These are phyloP conservation scores for Drosophila obscura DNA, from an alignment of 1,140 invertebrate species.

Conservation along the genomic window DNA sequence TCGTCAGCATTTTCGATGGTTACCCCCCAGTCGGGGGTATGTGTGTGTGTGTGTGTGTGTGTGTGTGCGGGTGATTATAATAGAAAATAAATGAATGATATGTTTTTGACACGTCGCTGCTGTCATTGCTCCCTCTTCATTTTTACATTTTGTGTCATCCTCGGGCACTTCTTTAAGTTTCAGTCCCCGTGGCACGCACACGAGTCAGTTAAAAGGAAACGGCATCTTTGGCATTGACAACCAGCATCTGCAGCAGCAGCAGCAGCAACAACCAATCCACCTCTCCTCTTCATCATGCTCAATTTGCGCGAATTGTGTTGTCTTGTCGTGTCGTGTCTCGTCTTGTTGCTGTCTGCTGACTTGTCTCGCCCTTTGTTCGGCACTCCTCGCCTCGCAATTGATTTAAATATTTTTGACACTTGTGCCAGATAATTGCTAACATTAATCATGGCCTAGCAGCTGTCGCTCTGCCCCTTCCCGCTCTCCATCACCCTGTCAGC, in stretches of 20 bases:
- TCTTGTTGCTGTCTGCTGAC: conserved; percentile 55
- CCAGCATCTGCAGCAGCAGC: conserved; percentile 44
- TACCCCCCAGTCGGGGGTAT: neutral
- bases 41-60: neutral
- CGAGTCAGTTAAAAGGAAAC: conserved; percentile 60
- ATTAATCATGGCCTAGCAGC: conserved; percentile 76
- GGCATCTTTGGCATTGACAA: conserved; percentile 74
- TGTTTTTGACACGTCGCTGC: conserved; percentile 80
- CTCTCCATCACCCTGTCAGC: neutral
- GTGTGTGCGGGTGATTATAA: conserved; percentile 65
- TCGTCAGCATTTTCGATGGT: conserved; percentile 49
- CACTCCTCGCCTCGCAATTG: conserved; percentile 53
- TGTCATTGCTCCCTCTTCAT: conserved; percentile 72
- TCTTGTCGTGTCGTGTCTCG: conserved; percentile 63
- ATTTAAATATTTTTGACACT: conserved; percentile 83
- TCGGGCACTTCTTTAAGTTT: conserved; percentile 63
- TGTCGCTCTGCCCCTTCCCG: conserved; percentile 25
- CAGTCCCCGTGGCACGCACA: conserved; percentile 22
- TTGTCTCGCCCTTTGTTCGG: conserved; percentile 43
- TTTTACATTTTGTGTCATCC: conserved; percentile 59
- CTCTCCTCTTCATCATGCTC: conserved; percentile 71
- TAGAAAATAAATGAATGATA: conserved; percentile 84
- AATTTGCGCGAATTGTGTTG: conserved; percentile 82
- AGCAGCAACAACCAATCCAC: conserved; percentile 12
- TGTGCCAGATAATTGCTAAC: conserved; percentile 74